A percentile compares a stretch with the other conserved stretches of the same genome.
These are phyloP conservation scores for Chlorops oryzae DNA, from an alignment of 1,140 invertebrate species.

Conservation along the genomic window DNA sequence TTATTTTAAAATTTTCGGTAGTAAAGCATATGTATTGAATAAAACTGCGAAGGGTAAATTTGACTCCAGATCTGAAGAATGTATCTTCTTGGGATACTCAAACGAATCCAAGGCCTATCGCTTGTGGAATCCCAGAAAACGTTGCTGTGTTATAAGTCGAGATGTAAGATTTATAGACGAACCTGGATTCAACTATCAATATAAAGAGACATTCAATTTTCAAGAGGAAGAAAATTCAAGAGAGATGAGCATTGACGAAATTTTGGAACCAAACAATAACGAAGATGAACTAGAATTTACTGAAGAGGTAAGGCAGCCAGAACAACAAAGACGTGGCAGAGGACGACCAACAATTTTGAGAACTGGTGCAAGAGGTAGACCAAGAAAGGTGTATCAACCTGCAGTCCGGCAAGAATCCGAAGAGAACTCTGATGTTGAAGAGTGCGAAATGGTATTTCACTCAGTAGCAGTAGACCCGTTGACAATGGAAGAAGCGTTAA, in stretches of 20 bases:
- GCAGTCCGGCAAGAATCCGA: too few species aligned
- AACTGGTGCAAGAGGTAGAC: not conserved
- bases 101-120: slow-evolving; percentile 7
- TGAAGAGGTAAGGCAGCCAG: too few species aligned
- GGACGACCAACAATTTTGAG: not conserved
- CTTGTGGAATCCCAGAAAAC: not conserved
- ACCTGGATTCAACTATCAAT: slow-evolving; percentile 6
- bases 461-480: too few species aligned
- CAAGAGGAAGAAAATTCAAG: too few species aligned
- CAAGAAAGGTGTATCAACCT: slow-evolving; percentile 3
- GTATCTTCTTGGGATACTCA: slow-evolving; percentile 4
- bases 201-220: slow-evolving; percentile 2
- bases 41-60: slow-evolving; percentile 14
- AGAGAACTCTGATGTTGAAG: too few species aligned
- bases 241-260: too few species aligned
- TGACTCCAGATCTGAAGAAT: not conserved
- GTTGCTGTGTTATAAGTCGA: not conserved
- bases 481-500: too few species aligned
- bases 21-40: slow-evolving; percentile 18
- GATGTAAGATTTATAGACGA: slow-evolving; percentile 6
- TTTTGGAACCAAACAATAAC: too few species aligned
- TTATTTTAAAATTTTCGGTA: slow-evolving; percentile 36
- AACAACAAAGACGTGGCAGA: not conserved
- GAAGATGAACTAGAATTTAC: too few species aligned
- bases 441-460: too few species aligned